A percentile compares a stretch with the other conserved stretches of the same genome.
Conservation (phyloP, 2,113 vertebrate genomes). For the Tetrax tetrax region DNA sequence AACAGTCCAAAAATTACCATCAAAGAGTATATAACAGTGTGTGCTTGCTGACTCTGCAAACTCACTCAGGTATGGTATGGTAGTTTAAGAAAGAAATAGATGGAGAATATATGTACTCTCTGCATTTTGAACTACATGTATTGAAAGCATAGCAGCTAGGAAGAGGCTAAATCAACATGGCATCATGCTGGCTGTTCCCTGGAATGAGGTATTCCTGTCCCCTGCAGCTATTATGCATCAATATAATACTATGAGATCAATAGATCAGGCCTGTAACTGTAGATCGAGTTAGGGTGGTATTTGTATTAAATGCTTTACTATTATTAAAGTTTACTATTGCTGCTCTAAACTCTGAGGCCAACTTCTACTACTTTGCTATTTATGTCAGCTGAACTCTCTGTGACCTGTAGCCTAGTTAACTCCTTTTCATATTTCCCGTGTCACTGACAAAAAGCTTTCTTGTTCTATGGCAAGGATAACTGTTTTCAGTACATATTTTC, state of each 20-base stretch:
- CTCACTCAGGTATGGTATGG: background rate
- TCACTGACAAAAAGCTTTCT: background rate
- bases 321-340: conserved; percentile 21
- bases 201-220: conserved; percentile 22
- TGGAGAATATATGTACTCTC: background rate
- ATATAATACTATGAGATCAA: conserved; percentile 7
- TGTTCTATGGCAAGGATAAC: background rate
- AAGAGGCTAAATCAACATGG: conserved; percentile 9
- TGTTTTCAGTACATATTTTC: background rate
- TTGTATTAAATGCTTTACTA: conserved; percentile 22
- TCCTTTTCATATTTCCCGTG: background rate
- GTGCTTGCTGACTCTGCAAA: background rate
- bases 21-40: background rate
- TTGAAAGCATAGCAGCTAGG: background rate
- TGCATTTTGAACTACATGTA: background rate
- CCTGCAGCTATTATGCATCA: conserved; percentile 2
- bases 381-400: conserved; percentile 25
- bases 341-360: conserved; percentile 6
- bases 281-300: background rate
- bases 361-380: background rate
- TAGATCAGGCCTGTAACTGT: conserved; percentile 7
- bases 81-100: background rate
- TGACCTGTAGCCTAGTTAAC: conserved; percentile 6
- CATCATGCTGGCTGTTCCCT: background rate
- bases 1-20: background rate